Evolutionary conservation across 2,888 invertebrate species (phyloP), one percentile per base, ranked within the genome.

Genomic region (Orthonevra nobilis): DNA sequence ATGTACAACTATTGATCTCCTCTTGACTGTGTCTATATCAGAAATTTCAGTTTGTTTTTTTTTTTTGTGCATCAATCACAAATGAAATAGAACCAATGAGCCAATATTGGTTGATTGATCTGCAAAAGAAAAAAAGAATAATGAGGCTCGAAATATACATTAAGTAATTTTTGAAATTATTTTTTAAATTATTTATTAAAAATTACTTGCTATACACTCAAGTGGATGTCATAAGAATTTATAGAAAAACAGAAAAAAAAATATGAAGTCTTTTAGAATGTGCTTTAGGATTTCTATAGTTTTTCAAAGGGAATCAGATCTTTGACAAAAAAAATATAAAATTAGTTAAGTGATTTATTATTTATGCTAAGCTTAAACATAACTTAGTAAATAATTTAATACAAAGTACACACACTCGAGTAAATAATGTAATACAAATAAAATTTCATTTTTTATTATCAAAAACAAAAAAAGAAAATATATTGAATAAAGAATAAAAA

Each of bases 381-480:
- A 73, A 79, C 60, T 79, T 61, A 61, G 66, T 50, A 79, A 15
- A 61, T 70, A 61, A 79, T 60, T 34, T 73, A 73, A 79, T 61
- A 79, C 70, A 66, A 68, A 32, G n/a, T n/a, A 70, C 66, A 79
- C 34, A 79, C 60, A 79, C 66, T 79, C 72, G 63, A 79, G 63
- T 42, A 73, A 79, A 79, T 46, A 73, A 72, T 54, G 61, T 64
- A 56, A 42, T 73, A 73, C 72, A 72, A 79, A 73, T 46, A 73
- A 73, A 79, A 70, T 79, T 73, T 73, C 73, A 66, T 79, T 79
- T 79, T 79, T 79, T 79, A 79, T 79, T 79, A 73, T 73, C 79
- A 79, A 20, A 70, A 72, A 44, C 63, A 48, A 50, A 50, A 23
- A 36, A 12, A 63, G 17, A 50, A 42, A 54, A 44, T n/a, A n/a